A percentile compares a stretch with the other conserved stretches of the same genome.
Conservation (phyloP, 2,888 invertebrate genomes). For the Endomychus coccineus region DNA sequence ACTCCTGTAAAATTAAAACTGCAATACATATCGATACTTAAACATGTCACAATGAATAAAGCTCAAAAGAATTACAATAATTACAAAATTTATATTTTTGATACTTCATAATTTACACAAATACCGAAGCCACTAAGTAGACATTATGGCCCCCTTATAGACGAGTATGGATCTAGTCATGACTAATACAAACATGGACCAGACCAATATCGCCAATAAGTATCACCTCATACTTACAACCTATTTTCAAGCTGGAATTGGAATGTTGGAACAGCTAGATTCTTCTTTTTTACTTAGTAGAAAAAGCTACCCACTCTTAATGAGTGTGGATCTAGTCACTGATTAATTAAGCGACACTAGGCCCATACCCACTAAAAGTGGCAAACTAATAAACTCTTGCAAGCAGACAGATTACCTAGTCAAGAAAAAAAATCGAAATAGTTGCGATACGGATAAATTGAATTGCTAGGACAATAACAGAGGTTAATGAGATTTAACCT, state of each 20-base stretch:
- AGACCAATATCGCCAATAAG: slow-evolving; percentile 73
- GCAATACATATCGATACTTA: too few species aligned
- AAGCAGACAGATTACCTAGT: background rate
- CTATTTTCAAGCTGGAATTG: too few species aligned
- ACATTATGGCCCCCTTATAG: slow-evolving; percentile 51
- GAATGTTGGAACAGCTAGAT: too few species aligned
- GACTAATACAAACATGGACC: slow-evolving; percentile 56
- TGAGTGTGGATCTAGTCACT: slow-evolving; percentile 89
- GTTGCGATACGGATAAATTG: slow-evolving; percentile 6
- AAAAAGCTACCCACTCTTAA: too few species aligned
- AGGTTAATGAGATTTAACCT: slow-evolving; percentile 23
- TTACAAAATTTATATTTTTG: background rate
- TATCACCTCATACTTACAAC: too few species aligned
- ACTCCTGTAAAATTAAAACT: too few species aligned
- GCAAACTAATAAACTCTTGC: slow-evolving; percentile 14
- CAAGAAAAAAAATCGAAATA: slow-evolving; percentile 8
- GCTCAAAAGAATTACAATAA: too few species aligned
- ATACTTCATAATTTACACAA: background rate
- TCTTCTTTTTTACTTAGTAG: too few species aligned
- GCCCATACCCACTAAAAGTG: slow-evolving; percentile 61
- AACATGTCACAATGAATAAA: too few species aligned
- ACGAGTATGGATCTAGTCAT: slow-evolving; percentile 90
- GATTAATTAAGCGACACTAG: slow-evolving; percentile 55
- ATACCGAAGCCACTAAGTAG: too few species aligned
- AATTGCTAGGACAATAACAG: slow-evolving; percentile 13